Conservation (phyloP, 2,113 vertebrate species). For the Labrus mixtus region DNA sequence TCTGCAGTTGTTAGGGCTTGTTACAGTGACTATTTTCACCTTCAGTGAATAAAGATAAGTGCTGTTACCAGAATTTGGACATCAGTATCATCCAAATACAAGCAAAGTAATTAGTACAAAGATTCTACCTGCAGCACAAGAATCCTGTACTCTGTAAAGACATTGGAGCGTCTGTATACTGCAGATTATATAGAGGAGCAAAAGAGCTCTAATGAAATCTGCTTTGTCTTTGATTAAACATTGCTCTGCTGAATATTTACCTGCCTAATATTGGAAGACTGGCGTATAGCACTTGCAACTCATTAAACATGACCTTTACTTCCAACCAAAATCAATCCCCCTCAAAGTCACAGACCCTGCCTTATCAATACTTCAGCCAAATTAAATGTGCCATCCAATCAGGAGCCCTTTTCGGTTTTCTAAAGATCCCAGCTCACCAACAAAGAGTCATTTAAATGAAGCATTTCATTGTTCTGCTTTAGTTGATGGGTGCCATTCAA, state of each 20-base stretch:
- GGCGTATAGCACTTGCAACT: slow-evolving; percentile 57
- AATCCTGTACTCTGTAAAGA: background rate
- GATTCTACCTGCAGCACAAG: slow-evolving; percentile 1
- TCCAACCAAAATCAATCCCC: slow-evolving; percentile 70
- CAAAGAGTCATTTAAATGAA: slow-evolving; percentile 19
- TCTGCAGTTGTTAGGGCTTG: slow-evolving; percentile 1
- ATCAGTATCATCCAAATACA: slow-evolving; percentile 2
- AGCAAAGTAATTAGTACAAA: slow-evolving; percentile 1
- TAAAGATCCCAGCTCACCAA: slow-evolving; percentile 14
- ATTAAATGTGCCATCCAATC: slow-evolving; percentile 41
- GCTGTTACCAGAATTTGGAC: background rate
- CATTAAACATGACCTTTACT: slow-evolving; percentile 80
- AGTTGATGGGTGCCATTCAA: slow-evolving; percentile 5
- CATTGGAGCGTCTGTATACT: background rate
- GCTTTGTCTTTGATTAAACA: slow-evolving; percentile 54
- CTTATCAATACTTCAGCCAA: slow-evolving; percentile 68
- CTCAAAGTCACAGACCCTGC: slow-evolving; percentile 67
- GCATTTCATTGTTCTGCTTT: slow-evolving; percentile 17
- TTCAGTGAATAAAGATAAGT: background rate
- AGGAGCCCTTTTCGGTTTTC: slow-evolving; percentile 25
- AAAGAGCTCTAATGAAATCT: slow-evolving; percentile 45
- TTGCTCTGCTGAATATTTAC: slow-evolving; percentile 54
- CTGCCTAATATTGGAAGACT: slow-evolving; percentile 50
- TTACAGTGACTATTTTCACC: slow-evolving; percentile 8
- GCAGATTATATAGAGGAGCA: background rate